A percentile compares a stretch with the other conserved stretches of the same genome.
Evolutionary conservation across 2,888 invertebrate genomes (phyloP).

Genomic region (Stenodera caucasica): DNA sequence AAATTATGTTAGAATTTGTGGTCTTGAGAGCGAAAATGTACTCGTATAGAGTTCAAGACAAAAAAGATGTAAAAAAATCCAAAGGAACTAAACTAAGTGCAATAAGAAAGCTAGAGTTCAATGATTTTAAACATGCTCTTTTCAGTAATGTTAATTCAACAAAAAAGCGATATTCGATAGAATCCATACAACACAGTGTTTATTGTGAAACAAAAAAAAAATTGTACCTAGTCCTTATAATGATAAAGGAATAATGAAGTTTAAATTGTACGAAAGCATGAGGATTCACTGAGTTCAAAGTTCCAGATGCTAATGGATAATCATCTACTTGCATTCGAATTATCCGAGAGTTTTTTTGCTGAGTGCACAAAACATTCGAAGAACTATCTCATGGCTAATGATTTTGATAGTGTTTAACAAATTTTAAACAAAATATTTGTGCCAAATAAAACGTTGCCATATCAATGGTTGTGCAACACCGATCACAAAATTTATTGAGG

Average conservation of each 20-base stretch:
- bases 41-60: background rate
- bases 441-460: too few species aligned
- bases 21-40: constrained; percentile 21
- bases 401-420: too few species aligned
- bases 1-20: constrained; percentile 22
- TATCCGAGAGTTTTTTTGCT: background rate
- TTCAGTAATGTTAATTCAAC: background rate
- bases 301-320: background rate
- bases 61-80: constrained; percentile 9
- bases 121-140: constrained; percentile 11
- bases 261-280: constrained; percentile 8
- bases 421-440: too few species aligned
- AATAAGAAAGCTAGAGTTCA: constrained; percentile 5
- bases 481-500: too few species aligned
- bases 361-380: too few species aligned
- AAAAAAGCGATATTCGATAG: constrained; percentile 1
- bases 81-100: background rate
- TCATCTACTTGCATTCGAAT: background rate
- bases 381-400: too few species aligned
- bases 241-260: constrained; percentile 14
- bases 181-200: constrained; percentile 9
- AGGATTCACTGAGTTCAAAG: too few species aligned
- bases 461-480: too few species aligned
- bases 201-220: constrained; percentile 16
- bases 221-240: constrained; percentile 10